Base-by-base conservation (phyloP, 2,888 invertebrate species). In the Patella pellucida region DNA sequence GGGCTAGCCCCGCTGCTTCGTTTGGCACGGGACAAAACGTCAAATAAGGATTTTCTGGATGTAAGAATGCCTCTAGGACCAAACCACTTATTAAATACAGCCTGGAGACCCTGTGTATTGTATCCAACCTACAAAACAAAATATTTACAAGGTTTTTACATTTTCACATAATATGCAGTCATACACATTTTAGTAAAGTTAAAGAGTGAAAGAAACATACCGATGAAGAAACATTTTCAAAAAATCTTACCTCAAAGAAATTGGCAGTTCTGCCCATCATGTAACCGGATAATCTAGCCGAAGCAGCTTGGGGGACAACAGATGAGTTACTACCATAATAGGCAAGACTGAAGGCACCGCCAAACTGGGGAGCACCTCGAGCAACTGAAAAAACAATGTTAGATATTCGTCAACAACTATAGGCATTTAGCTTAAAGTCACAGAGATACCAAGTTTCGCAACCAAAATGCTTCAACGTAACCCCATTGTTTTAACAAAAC, bases 61-160 rank as follows among this genome's bases (percentile, higher is more conserved):
- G 77, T 76, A 14, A 78, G 52, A 52, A 74, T 62, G 15, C 80
- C 79, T 9, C 68, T 51, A 27, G 81, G 79, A 41, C 79, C 80
- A 27, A 83, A n/a, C 68, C 82, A 14, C 50, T 73, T 79, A 23
- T 76, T 78, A 15, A 81, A 15, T 11, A 82, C 23, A 23, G 74
- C 62, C 69, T 83, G 80, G 4, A 84, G 54, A 7, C 83, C 83
- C 52, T 82, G 78, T 5, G 82, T 79, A 27, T 79, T 74, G 73
- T 78, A 79, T 9, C 84, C 84, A 72, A 81, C 50, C 84, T 84
- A 31, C 52, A 72, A 12, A 68, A 23, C 70, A 73, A 19, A 19
- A 9, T 41, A 41, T 41, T 41, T 41, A 41, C 41, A 41, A 9
- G 41, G 41, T 41, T 41, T 31, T 7, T n/a, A 31, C 31, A 31